Evolutionary conservation across 2,797 vertebrate species (phyloP), one percentile per base, ranked within the genome.

Genomic region (Leucoraja ocellata): DNA sequence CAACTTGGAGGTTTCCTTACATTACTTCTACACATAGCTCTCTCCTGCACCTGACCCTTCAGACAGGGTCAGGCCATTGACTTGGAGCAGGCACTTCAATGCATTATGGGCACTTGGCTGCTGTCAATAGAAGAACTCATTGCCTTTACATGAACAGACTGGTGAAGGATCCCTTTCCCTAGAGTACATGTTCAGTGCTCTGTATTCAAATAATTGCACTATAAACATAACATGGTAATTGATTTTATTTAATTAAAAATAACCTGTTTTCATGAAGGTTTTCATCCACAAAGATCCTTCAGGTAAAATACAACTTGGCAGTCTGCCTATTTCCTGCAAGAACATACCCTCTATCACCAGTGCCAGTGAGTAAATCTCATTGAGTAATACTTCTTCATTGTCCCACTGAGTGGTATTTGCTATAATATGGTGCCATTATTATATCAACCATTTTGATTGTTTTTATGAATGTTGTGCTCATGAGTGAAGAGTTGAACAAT

Each of bases 241-340:
- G 39, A n/a, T 76, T 76, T 76, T 25, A 92, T 92, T 76, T 28
- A 76, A 92, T 54, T 92, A 58, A 54, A 74, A 92, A 92, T 54
- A 54, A 28, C 65, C 81, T 39, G 65, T 71, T 94, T 93, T 95
- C 83, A 92, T 80, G 95, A 80, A 97, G 95, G 93, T 97, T 97
- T 95, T 95, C 94, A 58, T 95, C 96, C 46, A 97, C 96, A n/a
- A 97, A 97, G 95, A 95, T 97, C 86, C 96, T 96, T 32, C 96
- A 97, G 25, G 93, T 97, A 32, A 97, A 96, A 90, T 96, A 98
- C 0, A 95, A 97, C 93, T 95, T 97, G 94, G 96, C 94, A 68
- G 95, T 96, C 78, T 93, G 94, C 11, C 92, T 94, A 32, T 93
- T 94, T 63, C 93, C 94, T 0, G 58, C 93, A 79, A 95, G 80